Percentiles rank a stretch among this genome's conserved stretches.
These are phyloP conservation scores for Sphenopsis melanotis DNA, from an alignment of 2,797 vertebrate species.

Conservation along the genomic window DNA sequence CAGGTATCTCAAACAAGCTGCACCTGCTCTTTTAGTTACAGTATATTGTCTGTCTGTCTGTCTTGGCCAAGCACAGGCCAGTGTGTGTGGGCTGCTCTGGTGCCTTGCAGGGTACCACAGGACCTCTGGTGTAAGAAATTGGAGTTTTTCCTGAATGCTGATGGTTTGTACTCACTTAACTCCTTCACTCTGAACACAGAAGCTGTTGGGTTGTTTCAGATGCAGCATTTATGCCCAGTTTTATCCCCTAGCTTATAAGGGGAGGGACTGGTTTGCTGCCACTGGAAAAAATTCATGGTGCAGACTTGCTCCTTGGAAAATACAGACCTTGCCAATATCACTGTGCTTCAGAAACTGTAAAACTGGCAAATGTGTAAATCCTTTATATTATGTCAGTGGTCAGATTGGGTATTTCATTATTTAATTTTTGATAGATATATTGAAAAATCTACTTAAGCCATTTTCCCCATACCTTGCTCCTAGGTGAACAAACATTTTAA, in stretches of 20 bases:
- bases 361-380: background rate
- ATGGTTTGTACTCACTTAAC: background rate
- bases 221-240: background rate
- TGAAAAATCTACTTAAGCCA: background rate
- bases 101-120: background rate
- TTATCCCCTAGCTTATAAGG: background rate
- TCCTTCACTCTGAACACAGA: background rate
- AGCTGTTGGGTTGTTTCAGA: background rate
- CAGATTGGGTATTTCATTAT: background rate
- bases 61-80: background rate
- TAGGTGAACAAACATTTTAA: background rate
- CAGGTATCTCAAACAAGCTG: background rate
- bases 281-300: background rate
- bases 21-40: background rate
- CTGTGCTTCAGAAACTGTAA: background rate
- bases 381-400: background rate
- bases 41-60: rapidly evolving
- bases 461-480: background rate
- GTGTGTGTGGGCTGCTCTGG: background rate
- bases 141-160: background rate
- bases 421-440: background rate
- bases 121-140: background rate
- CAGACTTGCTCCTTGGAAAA: background rate
- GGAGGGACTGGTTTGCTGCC: background rate
- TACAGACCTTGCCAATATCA: background rate